Conservation (phyloP, 1,140 invertebrate genomes). For the Drosophila biarmipes region DNA sequence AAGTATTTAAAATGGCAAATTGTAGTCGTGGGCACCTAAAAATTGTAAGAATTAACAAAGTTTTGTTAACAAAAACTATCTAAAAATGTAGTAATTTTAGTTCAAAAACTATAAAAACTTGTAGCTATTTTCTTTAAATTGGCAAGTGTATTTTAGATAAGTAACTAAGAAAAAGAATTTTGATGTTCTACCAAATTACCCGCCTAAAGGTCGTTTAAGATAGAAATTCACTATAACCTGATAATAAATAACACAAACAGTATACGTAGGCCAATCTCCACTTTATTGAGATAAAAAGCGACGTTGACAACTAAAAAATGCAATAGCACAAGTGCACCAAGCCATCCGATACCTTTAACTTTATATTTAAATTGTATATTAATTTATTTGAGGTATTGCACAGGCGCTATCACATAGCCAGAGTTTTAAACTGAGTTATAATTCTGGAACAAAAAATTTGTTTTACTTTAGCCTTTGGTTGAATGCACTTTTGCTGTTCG, state of each 20-base stretch:
- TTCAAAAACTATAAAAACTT: too few relatives aligned
- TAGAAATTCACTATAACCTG: conserved; percentile 1
- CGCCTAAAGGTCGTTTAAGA: neutral
- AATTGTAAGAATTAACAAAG: too few relatives aligned
- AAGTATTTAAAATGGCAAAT: too few relatives aligned
- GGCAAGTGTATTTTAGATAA: too few relatives aligned
- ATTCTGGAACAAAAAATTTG: conserved; percentile 6
- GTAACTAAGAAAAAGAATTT: too few relatives aligned
- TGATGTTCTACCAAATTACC: neutral
- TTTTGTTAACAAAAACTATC: too few relatives aligned
- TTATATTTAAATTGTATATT: conserved; percentile 9
- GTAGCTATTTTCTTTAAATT: too few relatives aligned
- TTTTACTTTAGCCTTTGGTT: conserved; percentile 65
- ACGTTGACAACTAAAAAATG: conserved; percentile 62
- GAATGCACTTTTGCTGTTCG: conserved; percentile 73
- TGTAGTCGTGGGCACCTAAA: too few relatives aligned
- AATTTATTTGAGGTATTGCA: conserved; percentile 13
- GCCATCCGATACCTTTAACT: neutral
- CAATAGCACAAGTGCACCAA: conserved; percentile 9
- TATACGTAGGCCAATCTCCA: conserved; percentile 1
- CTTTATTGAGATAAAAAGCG: conserved; percentile 21
- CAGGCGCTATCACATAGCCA: conserved; percentile 8
- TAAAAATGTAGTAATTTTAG: too few relatives aligned
- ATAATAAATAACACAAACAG: conserved; percentile 30
- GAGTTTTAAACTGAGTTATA: neutral